Evolutionary conservation across 2,888 invertebrate genomes (phyloP).

Genomic region (Diarsia brunnea): DNA sequence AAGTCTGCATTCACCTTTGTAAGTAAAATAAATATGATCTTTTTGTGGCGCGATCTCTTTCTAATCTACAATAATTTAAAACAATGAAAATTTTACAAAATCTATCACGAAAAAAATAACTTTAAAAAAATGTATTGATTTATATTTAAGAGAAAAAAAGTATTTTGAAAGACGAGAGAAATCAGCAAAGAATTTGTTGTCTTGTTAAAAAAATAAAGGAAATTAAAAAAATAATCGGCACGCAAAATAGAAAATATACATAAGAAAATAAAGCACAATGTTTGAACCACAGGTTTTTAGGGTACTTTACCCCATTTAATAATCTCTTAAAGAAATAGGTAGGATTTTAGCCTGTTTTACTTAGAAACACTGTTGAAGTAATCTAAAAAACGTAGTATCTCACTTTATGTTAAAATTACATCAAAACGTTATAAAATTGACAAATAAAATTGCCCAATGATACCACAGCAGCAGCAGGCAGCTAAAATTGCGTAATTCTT

Average conservation of each 20-base stretch:
- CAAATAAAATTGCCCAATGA: not conserved
- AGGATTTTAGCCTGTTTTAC: constrained; percentile 32
- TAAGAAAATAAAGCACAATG: constrained; percentile 38
- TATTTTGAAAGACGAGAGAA: constrained; percentile 20
- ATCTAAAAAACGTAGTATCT: not conserved
- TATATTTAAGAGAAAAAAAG: constrained; percentile 25
- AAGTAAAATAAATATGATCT: constrained; percentile 5
- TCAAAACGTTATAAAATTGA: not conserved
- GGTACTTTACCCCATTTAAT: not conserved
- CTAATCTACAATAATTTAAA: constrained; percentile 1
- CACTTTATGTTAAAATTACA: not conserved
- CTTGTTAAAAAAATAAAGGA: constrained; percentile 1
- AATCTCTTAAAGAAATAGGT: constrained; percentile 8
- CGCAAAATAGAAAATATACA: constrained; percentile 28
- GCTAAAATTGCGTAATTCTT: not conserved
- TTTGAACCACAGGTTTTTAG: constrained; percentile 13
- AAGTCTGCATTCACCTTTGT: constrained; percentile 18
- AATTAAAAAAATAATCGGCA: constrained; percentile 34
- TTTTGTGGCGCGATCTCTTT: not conserved
- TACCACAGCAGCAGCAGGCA: too few species aligned
- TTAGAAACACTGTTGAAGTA: constrained; percentile 25
- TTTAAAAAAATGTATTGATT: constrained; percentile 30
- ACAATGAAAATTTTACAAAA: not conserved
- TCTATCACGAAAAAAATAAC: not conserved
- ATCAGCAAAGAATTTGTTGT: not conserved